These are phyloP conservation scores for Erebia palarica DNA, from an alignment of 2,888 invertebrate species.

Conservation along the genomic window DNA sequence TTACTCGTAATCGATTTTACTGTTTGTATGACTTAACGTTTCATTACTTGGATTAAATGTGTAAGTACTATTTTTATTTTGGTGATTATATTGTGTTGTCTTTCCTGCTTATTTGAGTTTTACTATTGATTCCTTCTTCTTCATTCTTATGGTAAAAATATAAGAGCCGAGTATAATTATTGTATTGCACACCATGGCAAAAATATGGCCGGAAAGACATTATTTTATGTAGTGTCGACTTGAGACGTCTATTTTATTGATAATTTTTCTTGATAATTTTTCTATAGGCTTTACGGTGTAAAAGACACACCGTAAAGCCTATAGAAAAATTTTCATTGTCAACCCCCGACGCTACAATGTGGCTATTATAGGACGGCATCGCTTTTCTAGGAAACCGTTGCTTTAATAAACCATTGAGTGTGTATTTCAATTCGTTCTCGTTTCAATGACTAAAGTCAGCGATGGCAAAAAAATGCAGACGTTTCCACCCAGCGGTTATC, in stretches of 20 bases:
- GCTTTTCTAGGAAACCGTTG: no score
- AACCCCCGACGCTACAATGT: no score
- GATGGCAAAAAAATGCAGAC: conserved; percentile 1
- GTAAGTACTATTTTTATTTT: conserved; percentile 10
- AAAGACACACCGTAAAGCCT: no score
- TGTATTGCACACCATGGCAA: no score
- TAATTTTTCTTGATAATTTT: no score
- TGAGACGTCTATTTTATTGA: no score
- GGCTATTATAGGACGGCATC: no score
- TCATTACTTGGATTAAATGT: conserved; percentile 10
- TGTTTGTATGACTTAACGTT: conserved; percentile 21
- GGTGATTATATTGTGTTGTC: background rate
- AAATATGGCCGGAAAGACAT: no score
- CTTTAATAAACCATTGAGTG: background rate
- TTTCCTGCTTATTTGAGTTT: background rate
- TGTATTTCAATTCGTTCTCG: conserved; percentile 3
- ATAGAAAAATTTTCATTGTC: no score
- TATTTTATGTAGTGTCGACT: no score
- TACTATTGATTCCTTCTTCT: background rate
- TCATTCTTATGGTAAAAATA: background rate
- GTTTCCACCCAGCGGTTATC: conserved; percentile 7
- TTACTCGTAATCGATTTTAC: conserved; percentile 30
- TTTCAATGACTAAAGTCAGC: conserved; percentile 3
- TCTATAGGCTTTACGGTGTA: no score
- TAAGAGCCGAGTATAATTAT: background rate